Evolutionary conservation across 1,140 invertebrate genomes (phyloP).

Genomic region (Drosophila fuyamai): DNA sequence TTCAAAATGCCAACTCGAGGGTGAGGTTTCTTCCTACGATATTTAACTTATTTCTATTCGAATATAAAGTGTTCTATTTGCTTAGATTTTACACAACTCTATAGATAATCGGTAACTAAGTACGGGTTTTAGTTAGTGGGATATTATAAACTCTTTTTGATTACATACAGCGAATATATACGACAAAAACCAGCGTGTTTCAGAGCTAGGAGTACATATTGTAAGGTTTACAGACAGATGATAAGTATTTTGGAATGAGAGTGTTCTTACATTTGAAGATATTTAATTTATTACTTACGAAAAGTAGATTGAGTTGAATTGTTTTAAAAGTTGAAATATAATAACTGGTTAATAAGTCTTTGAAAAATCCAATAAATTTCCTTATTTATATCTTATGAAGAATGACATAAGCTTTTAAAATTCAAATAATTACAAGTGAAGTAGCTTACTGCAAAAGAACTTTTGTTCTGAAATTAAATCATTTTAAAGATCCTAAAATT

Average conservation of each 20-base stretch:
- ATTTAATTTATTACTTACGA: constrained; percentile 1
- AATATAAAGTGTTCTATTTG: constrained; percentile 49
- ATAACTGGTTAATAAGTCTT: not conserved
- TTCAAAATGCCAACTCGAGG: constrained; percentile 74
- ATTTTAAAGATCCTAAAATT: no score
- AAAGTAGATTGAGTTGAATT: not conserved
- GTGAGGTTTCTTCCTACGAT: constrained; percentile 48
- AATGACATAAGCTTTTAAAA: not conserved
- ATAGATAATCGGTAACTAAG: not conserved
- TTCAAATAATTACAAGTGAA: not conserved
- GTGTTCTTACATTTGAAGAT: constrained; percentile 1
- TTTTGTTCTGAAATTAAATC: not conserved
- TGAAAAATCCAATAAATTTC: not conserved
- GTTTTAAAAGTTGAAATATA: not conserved
- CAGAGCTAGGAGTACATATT: constrained; percentile 3
- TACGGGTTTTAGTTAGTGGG: constrained; percentile 6
- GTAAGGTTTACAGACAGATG: constrained; percentile 6
- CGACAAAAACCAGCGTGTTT: constrained; percentile 14
- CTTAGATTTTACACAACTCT: constrained; percentile 3
- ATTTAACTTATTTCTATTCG: constrained; percentile 59
- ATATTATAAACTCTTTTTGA: not conserved
- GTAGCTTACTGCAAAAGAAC: not conserved
- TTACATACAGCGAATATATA: constrained; percentile 6
- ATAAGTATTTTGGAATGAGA: constrained; percentile 9
- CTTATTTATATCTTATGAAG: not conserved